A percentile compares a stretch with the other conserved stretches of the same genome.
Conservation (phyloP, 1,140 invertebrate genomes). For the Ips nitidus region DNA sequence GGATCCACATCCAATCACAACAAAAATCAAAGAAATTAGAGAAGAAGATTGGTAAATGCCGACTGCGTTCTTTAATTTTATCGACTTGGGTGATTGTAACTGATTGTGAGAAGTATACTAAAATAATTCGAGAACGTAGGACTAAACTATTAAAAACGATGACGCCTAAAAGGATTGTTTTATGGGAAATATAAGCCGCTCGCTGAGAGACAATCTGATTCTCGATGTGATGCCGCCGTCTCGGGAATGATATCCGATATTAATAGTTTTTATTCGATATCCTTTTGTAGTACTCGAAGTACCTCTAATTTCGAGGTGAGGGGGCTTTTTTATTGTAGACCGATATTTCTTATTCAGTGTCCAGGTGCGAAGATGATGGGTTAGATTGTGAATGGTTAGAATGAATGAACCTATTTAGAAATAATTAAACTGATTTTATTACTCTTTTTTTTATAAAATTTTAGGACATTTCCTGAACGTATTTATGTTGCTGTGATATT, state of each 20-base stretch:
- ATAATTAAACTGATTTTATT: too few relatives aligned
- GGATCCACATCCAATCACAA: too few relatives aligned
- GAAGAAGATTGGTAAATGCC: too few relatives aligned
- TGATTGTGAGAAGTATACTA: not conserved
- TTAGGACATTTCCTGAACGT: too few relatives aligned
- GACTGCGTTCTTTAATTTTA: too few relatives aligned
- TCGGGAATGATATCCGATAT: constrained; percentile 20
- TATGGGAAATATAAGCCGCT: constrained; percentile 11
- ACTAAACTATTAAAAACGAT: constrained; percentile 14
- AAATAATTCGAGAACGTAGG: constrained; percentile 11
- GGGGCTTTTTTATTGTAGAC: not conserved
- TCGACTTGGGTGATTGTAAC: not conserved
- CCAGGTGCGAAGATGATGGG: too few relatives aligned
- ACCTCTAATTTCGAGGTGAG: not conserved
- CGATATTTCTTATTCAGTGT: too few relatives aligned
- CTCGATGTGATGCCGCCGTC: constrained; percentile 16
- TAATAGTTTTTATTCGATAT: constrained; percentile 8
- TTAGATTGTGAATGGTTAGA: too few relatives aligned
- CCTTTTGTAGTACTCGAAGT: constrained; percentile 1
- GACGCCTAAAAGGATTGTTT: constrained; percentile 19
- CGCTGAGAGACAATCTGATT: constrained; percentile 24
- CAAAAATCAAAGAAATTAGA: too few relatives aligned
- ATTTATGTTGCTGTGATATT: too few relatives aligned
- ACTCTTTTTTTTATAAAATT: too few relatives aligned
- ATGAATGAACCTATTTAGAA: too few relatives aligned